phyloP scores from a whole-genome alignment of 23 tunicate genomes.

The Styela clava region DNA sequence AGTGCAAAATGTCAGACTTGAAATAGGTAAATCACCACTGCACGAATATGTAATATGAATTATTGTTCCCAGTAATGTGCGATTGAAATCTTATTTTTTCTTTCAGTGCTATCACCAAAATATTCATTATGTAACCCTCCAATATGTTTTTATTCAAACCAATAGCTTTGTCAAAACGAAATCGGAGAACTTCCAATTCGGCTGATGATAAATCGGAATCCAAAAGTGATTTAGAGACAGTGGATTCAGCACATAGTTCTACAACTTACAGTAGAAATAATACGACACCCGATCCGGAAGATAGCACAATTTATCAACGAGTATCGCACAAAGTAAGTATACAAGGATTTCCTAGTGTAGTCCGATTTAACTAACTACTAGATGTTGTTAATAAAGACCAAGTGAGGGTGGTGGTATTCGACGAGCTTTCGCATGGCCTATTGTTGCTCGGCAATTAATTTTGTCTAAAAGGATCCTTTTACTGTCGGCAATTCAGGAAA shows the following conservation, averaged over 20 bases:
- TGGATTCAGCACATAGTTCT: background rate
- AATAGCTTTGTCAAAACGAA: background rate
- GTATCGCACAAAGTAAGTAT: slow-evolving; percentile 19
- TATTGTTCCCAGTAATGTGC: no score
- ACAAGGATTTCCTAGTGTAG: background rate
- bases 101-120: no score
- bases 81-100: no score
- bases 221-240: background rate
- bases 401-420: no score
- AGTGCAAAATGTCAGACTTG: no score
- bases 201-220: background rate
- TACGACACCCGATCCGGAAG: slow-evolving; percentile 21
- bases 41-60: no score
- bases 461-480: background rate
- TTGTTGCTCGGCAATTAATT: background rate
- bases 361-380: background rate
- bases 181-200: background rate
- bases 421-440: no score
- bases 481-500: slow-evolving; percentile 18
- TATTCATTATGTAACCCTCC: no score
- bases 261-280: background rate
- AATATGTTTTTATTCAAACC: no score
- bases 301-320: slow-evolving; percentile 20
- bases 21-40: no score
- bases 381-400: background rate